Percentiles rank a stretch among this genome's conserved stretches.
Evolutionary conservation across 2,113 vertebrate species (phyloP).

Genomic region (Pterophyllum scalare): DNA sequence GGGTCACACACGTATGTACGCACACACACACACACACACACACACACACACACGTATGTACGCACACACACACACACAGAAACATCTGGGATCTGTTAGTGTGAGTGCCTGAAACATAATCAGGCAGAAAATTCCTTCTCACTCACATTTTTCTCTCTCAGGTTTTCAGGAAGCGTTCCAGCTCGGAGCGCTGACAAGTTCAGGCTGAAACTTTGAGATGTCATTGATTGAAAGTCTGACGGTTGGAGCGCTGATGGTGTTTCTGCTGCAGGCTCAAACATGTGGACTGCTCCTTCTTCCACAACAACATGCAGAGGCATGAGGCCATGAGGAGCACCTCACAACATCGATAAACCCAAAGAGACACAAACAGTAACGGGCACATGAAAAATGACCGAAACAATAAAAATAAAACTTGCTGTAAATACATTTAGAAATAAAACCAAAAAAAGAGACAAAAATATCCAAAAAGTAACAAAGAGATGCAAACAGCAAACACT

Average conservation of each 20-base stretch:
- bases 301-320: background rate
- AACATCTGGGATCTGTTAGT: background rate
- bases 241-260: background rate
- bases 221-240: background rate
- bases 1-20: too few relatives aligned
- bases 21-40: too few relatives aligned
- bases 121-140: background rate
- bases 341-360: accelerated
- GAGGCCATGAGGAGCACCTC: background rate
- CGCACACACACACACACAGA: too few relatives aligned
- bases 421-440: background rate
- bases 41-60: too few relatives aligned
- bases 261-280: constrained; percentile 5
- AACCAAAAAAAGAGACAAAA: background rate
- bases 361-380: background rate
- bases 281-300: background rate
- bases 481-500: background rate
- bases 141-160: background rate
- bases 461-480: background rate
- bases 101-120: accelerated
- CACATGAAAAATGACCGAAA: background rate
- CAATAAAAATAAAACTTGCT: background rate
- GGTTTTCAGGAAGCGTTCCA: background rate
- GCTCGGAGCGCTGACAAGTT: background rate
- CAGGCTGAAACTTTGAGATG: background rate